Evolutionary conservation across 1,140 invertebrate genomes (phyloP).

Genomic region (Papilio polyxenes): DNA sequence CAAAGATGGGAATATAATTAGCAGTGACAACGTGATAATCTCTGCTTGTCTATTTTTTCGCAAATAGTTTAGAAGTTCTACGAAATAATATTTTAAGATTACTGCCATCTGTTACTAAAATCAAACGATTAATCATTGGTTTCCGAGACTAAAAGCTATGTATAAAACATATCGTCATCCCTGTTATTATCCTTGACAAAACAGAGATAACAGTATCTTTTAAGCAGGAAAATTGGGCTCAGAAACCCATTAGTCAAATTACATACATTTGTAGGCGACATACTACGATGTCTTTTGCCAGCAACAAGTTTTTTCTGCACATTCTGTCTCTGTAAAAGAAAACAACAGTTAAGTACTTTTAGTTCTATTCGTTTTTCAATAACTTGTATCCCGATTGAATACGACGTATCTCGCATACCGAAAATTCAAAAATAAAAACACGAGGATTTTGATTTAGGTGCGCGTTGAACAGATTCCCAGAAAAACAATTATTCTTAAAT

Average conservation of each 20-base stretch:
- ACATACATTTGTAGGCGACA: constrained; percentile 58
- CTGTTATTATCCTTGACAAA: no score
- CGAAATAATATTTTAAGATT: no score
- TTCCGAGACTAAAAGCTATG: no score
- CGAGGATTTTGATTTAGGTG: constrained; percentile 45
- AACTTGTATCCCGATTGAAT: background rate
- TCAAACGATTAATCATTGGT: no score
- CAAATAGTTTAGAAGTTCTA: no score
- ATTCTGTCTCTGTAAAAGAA: constrained; percentile 51
- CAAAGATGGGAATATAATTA: no score
- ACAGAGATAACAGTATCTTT: no score
- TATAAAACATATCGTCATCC: no score
- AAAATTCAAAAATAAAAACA: constrained; percentile 38
- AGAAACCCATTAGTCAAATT: background rate
- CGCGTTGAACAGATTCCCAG: constrained; percentile 27
- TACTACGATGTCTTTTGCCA: constrained; percentile 62
- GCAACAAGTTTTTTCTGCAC: constrained; percentile 42
- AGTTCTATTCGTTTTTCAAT: constrained; percentile 29
- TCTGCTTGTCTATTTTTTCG: no score
- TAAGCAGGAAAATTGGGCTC: no score
- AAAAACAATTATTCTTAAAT: constrained; percentile 24
- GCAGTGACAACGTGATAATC: no score
- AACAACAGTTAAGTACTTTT: background rate
- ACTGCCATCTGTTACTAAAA: no score
- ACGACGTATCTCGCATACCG: constrained; percentile 42